Base-by-base conservation (phyloP, 1,140 invertebrate genomes). In the Drosophila bocqueti region DNA sequence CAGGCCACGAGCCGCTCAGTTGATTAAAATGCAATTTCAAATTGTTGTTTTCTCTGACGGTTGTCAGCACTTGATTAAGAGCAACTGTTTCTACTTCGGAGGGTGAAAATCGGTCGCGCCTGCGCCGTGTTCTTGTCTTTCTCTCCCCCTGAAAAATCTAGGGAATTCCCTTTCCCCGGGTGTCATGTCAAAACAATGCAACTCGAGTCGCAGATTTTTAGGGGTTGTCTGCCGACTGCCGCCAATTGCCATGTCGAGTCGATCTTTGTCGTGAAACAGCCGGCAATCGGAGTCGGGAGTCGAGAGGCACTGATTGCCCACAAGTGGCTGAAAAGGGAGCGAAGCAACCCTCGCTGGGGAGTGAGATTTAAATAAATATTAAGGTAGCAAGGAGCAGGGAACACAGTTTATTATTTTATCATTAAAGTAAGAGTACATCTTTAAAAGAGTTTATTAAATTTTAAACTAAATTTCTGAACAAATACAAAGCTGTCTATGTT, bases 61-160 rank as follows among this genome's bases (percentile, higher is more conserved):
- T 90, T 90, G 85, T 90, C 85, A 85, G 77, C 85, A 90, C 85
- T 90, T 90, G 85, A 89, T 89, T 89, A 89, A 85, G 75, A 90
- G 81, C 84, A 85, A 77, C 82, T 76, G 81, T 52, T 57, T 68
- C 49, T 8, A 16, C 15, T 16, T 42, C 29, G 45, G 55, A 79
- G 76, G 81, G 81, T 76, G 58, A 59, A 52, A 52, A 40, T 29
- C 63, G 54, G 61, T 58, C 63, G 72, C 80, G 60, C 43, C 55
- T 63, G 63, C 83, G 63, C 61, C 40, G 47, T 21, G 58, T 4
- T 15, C 64, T 36, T 16, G 26, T 45, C 34, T 2, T 34, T n/a
- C 40, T 21, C 38, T 42, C 29, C 57, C 40, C 40, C 50, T 34
- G 7, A 15, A 16, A 65, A 43, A 43, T 18, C 24, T 24, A 62